Base-by-base conservation (phyloP, 2,888 invertebrate genomes). In the Mythimna pallens region DNA sequence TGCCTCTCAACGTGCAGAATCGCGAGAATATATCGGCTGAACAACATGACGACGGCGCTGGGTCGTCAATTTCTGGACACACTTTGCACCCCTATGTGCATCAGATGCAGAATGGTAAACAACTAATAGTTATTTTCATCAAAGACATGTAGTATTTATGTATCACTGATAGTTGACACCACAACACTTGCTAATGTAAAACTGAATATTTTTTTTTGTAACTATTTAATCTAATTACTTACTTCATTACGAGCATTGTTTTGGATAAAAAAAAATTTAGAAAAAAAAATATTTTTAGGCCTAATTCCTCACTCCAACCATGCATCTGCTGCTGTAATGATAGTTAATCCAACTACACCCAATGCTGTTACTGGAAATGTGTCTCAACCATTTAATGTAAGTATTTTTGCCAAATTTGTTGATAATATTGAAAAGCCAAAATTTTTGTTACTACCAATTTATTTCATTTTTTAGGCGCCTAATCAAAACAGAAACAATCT, bases 281-380 rank as follows among this genome's bases (percentile, higher is more conserved):
- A n/a, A n/a, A n/a, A n/a, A n/a, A n/a, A n/a, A n/a, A 3, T 62
- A 57, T 68, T 73, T 68, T 25, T 84, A 95, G 96, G 96, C 76
- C 85, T 96, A 87, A 95, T 92, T 85, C 94, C 96, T 30, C 96
- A 96, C 83, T 93, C 96, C 22, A 96, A 95, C 83, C 96, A 96
- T 92, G 93, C 95, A 69, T 94, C 96, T 58, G 96, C 96, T 76
- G 96, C 96, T 90, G 96, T 96, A 67, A 96, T 96, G 96, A 96
- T 96, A 83, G 96, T 96, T 1, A 96, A 96, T 81, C 96, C 96
- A 25, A 96, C 96, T 55, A 96, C 96, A 73, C 96, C 96, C 64
- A 96, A 96, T 87, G 94, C 96, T 76, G 92, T 94, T 58, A 91
- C 94, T 70, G 95, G 93, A 83, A 95, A 93, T 87, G 92, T 95